Evolutionary conservation across 2,797 vertebrate genomes (phyloP).

Genomic region (Anisognathus igniventris): DNA sequence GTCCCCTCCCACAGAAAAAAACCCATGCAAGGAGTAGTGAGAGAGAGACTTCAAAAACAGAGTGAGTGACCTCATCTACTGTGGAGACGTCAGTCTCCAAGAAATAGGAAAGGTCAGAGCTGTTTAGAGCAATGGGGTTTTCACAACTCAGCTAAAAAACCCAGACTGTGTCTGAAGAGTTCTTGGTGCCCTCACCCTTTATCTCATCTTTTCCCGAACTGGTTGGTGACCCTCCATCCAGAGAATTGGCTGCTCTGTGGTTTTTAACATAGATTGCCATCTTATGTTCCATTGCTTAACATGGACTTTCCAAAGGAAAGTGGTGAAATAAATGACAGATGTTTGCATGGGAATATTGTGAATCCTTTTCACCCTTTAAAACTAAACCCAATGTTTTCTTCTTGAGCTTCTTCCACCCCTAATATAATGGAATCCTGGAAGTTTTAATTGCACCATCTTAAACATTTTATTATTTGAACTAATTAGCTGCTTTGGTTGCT

Average conservation of each 20-base stretch:
- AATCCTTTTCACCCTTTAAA: neutral
- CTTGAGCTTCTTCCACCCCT: neutral
- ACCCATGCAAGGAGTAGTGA: neutral
- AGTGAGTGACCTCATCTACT: constrained; percentile 40
- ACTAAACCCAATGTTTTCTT: accelerated
- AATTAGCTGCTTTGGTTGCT: accelerated
- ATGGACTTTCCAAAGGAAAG: neutral
- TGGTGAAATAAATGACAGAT: neutral
- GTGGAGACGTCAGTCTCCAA: constrained; percentile 37
- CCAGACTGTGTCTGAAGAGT: neutral
- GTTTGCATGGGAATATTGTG: neutral
- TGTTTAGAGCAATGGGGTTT: constrained; percentile 32
- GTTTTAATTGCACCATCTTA: neutral
- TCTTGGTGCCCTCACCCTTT: neutral
- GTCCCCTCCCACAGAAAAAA: constrained; percentile 63
- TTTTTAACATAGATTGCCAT: neutral
- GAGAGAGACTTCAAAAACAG: constrained; percentile 53
- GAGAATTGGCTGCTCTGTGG: neutral
- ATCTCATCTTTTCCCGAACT: neutral
- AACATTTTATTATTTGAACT: too few relatives aligned
- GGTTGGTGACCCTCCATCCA: neutral
- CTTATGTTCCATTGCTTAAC: neutral
- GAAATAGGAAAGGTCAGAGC: constrained; percentile 60
- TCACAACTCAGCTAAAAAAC: neutral
- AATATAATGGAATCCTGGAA: neutral